phyloP scores from a whole-genome alignment of 1,140 invertebrate genomes.

The Drosophila persimilis region DNA sequence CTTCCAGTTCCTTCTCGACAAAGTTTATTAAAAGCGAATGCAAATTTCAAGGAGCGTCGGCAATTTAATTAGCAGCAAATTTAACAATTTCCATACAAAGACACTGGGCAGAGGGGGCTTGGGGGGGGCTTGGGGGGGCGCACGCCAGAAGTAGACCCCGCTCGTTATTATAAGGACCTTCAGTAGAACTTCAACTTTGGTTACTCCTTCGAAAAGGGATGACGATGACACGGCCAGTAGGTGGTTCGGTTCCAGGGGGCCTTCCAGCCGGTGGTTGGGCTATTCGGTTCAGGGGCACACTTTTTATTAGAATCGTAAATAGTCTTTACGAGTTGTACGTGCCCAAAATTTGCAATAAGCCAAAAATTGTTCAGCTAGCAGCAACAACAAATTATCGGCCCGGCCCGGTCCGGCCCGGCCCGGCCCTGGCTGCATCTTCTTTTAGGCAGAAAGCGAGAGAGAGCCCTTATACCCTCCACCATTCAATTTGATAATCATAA shows the following conservation, averaged over 20 bases:
- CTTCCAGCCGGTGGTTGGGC: neutral
- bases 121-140: neutral
- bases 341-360: slow-evolving; percentile 80
- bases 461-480: neutral
- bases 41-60: slow-evolving; percentile 59
- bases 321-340: slow-evolving; percentile 81
- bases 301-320: slow-evolving; percentile 82
- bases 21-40: slow-evolving; percentile 68
- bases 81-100: slow-evolving; percentile 69
- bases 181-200: slow-evolving; percentile 42
- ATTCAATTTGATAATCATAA: slow-evolving; percentile 68
- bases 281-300: slow-evolving; percentile 47
- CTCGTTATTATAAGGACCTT: slow-evolving; percentile 46
- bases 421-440: neutral
- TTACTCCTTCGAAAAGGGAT: slow-evolving; percentile 42
- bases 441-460: too few relatives aligned
- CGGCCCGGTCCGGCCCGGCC: slow-evolving; percentile 6
- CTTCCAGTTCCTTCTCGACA: slow-evolving; percentile 4
- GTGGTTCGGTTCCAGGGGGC: neutral
- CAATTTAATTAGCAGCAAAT: slow-evolving; percentile 81
- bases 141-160: slow-evolving; percentile 5
- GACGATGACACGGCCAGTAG: slow-evolving; percentile 31
- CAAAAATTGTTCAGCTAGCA: slow-evolving; percentile 53
- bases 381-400: slow-evolving; percentile 73
- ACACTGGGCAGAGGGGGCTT: neutral